Evolutionary conservation across 1,140 invertebrate species (phyloP).

Genomic region (Manduca sexta): DNA sequence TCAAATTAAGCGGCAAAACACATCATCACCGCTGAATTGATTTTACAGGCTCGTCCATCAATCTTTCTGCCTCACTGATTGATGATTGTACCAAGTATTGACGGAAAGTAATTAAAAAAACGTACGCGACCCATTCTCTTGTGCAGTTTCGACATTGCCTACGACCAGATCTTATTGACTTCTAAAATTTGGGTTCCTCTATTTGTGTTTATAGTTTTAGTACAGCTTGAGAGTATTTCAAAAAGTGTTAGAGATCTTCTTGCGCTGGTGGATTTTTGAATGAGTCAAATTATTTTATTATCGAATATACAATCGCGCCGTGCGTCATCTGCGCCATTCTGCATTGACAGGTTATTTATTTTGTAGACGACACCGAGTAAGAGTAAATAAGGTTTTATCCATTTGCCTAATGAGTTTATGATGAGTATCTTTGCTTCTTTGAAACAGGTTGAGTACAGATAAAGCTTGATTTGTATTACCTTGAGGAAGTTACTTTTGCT

Average conservation of each 20-base stretch:
- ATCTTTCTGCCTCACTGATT: constrained; percentile 66
- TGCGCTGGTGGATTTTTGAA: too few species aligned
- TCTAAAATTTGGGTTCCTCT: too few species aligned
- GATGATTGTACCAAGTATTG: constrained; percentile 52
- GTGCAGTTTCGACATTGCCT: too few species aligned
- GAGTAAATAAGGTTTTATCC: neutral
- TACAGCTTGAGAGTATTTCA: too few species aligned
- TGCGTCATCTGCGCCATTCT: constrained; percentile 25
- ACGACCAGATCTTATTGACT: constrained; percentile 2
- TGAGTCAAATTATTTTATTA: constrained; percentile 33
- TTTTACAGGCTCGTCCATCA: constrained; percentile 58
- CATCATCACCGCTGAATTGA: constrained; percentile 59
- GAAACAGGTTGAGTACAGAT: too few species aligned
- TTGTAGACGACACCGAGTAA: neutral
- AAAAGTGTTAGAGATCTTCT: too few species aligned
- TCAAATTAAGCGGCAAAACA: constrained; percentile 63
- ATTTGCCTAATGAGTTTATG: neutral
- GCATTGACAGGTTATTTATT: constrained; percentile 47
- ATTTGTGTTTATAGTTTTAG: too few species aligned
- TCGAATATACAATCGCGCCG: constrained; percentile 37
- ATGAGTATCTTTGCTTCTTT: neutral
- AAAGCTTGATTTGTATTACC: too few species aligned
- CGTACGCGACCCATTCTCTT: constrained; percentile 15
- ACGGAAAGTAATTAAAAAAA: constrained; percentile 62
- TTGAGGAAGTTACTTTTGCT: too few species aligned